Percentiles rank a stretch among this genome's conserved stretches.
Conservation (phyloP, 2,888 invertebrate genomes). For the Apomyelois bistriatella region DNA sequence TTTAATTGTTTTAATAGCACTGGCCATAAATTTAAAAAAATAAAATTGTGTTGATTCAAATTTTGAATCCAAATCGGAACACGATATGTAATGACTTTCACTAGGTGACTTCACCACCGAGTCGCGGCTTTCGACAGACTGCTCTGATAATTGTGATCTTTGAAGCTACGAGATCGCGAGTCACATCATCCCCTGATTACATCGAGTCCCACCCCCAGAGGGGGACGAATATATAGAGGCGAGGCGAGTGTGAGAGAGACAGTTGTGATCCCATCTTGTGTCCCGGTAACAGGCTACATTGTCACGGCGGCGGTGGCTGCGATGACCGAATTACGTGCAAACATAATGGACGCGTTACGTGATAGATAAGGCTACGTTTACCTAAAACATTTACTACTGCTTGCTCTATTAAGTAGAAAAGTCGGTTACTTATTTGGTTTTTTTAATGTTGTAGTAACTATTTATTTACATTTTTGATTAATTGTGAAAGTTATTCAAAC, state of each 20-base stretch:
- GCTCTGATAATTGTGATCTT: conserved; percentile 79
- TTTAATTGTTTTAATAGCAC: neutral
- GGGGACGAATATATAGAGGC: conserved; percentile 37
- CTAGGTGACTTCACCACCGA: conserved; percentile 66
- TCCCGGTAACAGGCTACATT: conserved; percentile 78
- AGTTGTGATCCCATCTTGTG: conserved; percentile 82
- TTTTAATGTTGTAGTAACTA: no score
- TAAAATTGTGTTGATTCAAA: neutral
- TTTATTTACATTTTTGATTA: no score
- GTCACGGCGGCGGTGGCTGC: conserved; percentile 67
- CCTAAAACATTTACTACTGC: neutral
- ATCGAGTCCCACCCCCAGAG: conserved; percentile 75
- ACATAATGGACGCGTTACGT: conserved; percentile 42
- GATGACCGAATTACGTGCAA: conserved; percentile 58
- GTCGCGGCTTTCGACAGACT: conserved; percentile 77
- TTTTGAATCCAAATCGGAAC: conserved; percentile 17
- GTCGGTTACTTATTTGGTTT: no score
- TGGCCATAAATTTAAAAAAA: neutral
- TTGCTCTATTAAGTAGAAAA: no score
- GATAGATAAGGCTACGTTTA: conserved; percentile 31
- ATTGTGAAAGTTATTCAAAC: no score
- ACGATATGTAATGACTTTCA: conserved; percentile 52
- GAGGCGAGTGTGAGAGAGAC: conserved; percentile 45
- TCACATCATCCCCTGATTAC: conserved; percentile 81
- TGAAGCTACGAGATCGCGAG: conserved; percentile 77